Base-by-base conservation (phyloP, 2,113 vertebrate genomes). In the Xyliphius kryptos region DNA sequence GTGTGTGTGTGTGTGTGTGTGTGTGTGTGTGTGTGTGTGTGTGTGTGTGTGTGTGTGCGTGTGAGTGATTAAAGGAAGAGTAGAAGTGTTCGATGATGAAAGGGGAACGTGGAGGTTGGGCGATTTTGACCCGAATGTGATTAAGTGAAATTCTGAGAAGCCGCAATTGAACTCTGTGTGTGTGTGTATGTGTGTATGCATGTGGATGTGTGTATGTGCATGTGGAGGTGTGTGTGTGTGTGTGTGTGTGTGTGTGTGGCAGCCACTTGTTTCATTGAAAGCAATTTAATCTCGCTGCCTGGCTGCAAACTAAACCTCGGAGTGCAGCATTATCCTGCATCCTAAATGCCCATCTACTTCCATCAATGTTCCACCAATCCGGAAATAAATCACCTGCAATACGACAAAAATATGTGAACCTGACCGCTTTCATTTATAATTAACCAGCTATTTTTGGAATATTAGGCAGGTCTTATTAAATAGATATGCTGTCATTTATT, bases 101-200 rank as follows among this genome's bases (percentile, higher is more conserved):
- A 70, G 17, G 46, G 59, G n/a, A 44, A 43, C 36, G 32, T 9
- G 3, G 38, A 63, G 19, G 38, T 56, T 53, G 57, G 32, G 38
- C 16, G 38, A 58, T 44, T 48, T 50, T 63, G 59, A 70, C 63
- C 60, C 59, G 59, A 20, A 60, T 70, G 54, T 62, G 63, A 67
- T 74, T 67, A 73, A 57, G 62, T 46, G 47, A 48, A 67, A 63
- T 58, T 38, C 58, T 37, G 46, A 55, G 32, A 51, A 56, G 61
- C 43, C 49, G 16, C 22, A 36, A 10, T 59, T 15, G n/a, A 48
- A 41, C 46, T 50, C 10, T 50, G 56, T 47, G 5, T 66, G 50
- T 20, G 44, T 66, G 13, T 56, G 63, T 43, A 22, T 32, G 17
- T 43, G 20, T 12, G 49, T 15, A 19, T 32, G 51, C 14, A 36